Evolutionary conservation across 2,797 vertebrate species (phyloP).

Genomic region (Acanthurus leucopareius): DNA sequence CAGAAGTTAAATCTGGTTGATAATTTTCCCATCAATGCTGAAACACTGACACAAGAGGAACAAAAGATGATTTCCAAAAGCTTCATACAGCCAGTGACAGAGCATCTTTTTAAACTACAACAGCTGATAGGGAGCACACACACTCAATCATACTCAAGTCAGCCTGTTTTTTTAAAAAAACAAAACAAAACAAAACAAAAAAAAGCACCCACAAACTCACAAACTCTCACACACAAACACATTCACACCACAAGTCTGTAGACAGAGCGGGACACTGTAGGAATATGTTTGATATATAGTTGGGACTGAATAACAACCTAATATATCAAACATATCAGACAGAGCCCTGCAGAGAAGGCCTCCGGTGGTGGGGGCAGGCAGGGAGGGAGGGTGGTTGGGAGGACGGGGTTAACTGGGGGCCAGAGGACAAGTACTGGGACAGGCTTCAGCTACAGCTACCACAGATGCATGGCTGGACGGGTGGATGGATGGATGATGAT

Average conservation of each 20-base stretch:
- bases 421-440: slow-evolving; percentile 59
- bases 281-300: slow-evolving; percentile 99
- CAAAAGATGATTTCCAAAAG: slow-evolving; percentile 25
- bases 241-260: slow-evolving; percentile 87
- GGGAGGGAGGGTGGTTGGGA: slow-evolving; percentile 21
- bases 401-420: slow-evolving; percentile 52
- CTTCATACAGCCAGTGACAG: slow-evolving; percentile 13
- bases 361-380: slow-evolving; percentile 84
- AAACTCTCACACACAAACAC: slow-evolving; percentile 45
- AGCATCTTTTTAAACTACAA: slow-evolving; percentile 14
- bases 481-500: slow-evolving; percentile 8
- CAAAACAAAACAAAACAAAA: too few relatives aligned
- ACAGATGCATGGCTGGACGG: slow-evolving; percentile 13
- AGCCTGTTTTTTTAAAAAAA: background rate
- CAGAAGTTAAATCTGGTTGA: background rate
- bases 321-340: slow-evolving; percentile 99
- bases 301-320: slow-evolving; percentile 99
- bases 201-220: background rate
- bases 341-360: slow-evolving; percentile 97
- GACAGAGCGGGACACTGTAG: slow-evolving; percentile 99
- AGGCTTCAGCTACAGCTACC: slow-evolving; percentile 49
- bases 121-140: slow-evolving; percentile 23
- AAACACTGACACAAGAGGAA: background rate
- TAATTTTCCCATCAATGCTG: slow-evolving; percentile 3
- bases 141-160: slow-evolving; percentile 26